These are phyloP conservation scores for Machimus rusticus DNA, from an alignment of 2,888 invertebrate species.

Conservation along the genomic window DNA sequence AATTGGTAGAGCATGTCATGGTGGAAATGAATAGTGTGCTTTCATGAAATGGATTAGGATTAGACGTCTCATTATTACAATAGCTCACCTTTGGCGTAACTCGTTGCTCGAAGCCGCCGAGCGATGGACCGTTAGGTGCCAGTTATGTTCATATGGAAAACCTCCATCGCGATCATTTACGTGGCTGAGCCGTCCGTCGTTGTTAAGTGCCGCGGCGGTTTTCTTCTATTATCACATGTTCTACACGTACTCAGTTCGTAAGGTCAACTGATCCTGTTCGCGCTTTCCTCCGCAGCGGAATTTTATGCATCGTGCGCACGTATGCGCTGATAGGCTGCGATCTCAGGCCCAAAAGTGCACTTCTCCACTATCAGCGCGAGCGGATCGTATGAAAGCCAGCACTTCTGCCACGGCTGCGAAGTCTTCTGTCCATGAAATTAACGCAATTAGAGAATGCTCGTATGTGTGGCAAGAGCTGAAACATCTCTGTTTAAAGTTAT, in stretches of 20 bases:
- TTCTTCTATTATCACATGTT: conserved; percentile 45
- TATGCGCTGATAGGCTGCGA: neutral
- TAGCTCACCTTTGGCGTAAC: conserved; percentile 22
- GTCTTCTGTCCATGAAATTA: conserved; percentile 29
- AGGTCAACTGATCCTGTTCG: conserved; percentile 47
- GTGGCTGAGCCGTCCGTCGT: neutral
- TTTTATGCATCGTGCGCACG: neutral
- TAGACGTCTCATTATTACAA: conserved; percentile 20
- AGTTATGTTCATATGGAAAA: conserved; percentile 1
- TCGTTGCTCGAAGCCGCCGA: conserved; percentile 11
- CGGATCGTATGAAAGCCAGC: conserved; percentile 14
- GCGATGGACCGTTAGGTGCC: conserved; percentile 25
- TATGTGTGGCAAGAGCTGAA: neutral
- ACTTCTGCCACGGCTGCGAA: neutral
- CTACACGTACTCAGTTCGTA: conserved; percentile 42
- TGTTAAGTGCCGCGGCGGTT: neutral
- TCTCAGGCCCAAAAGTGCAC: neutral
- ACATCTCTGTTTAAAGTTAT: neutral
- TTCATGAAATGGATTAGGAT: conserved; percentile 34
- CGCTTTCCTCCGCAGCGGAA: conserved; percentile 29
- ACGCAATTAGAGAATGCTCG: conserved; percentile 14
- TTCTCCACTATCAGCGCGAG: neutral
- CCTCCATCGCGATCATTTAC: conserved; percentile 20
- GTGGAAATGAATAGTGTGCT: conserved; percentile 2
- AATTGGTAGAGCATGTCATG: conserved; percentile 40